Evolutionary conservation across 2,888 invertebrate species (phyloP), one percentile per base, ranked within the genome.

Genomic region (Coleophora flavipennella): DNA sequence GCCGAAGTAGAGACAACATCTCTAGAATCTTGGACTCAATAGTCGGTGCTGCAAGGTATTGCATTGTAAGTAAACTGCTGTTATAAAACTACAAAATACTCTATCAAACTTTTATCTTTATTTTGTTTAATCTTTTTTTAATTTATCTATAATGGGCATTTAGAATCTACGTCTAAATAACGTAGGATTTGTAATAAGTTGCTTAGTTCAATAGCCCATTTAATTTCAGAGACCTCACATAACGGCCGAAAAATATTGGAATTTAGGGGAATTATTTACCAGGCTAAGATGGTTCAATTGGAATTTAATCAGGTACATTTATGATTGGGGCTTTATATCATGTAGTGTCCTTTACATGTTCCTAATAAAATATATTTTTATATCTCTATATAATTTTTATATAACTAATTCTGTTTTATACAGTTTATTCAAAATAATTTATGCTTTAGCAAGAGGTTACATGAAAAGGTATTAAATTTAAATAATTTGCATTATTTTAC

Each of bases 21-120:
- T 75, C 85, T 68, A 80, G 85, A 61, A 83, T 85, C 57, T 78
- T 85, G 69, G 79, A 84, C 65, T 78, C 84, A 62, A 81, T 85
- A 65, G 78, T 84, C 53, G 79, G 73, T 64, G 85, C 80, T 60
- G 85, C 83, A 48, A 75, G 85, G 78, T 80, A 80, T 59, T 85
- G 85, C 67, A 77, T 85, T 76, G 85, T 85, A 56, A 85, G 85
- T 85, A 69, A 59, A 25, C 4, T 20, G 20, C 6, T n/a, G n/a
- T 20, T 20, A 20, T 20, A 3, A 4, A 20, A 20, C 20, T 20
- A 20, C 6, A 6, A 3, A 20, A 20, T 20, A 6, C 20, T 4
- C 20, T 20, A 4, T 20, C 6, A 4, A 20, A 20, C 20, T 20
- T 20, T 20, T 20, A 4, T 4, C 3, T 20, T 20, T 4, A 6